These are phyloP conservation scores for Drosophila stalkeri DNA, from an alignment of 2,888 invertebrate genomes.

Conservation along the genomic window DNA sequence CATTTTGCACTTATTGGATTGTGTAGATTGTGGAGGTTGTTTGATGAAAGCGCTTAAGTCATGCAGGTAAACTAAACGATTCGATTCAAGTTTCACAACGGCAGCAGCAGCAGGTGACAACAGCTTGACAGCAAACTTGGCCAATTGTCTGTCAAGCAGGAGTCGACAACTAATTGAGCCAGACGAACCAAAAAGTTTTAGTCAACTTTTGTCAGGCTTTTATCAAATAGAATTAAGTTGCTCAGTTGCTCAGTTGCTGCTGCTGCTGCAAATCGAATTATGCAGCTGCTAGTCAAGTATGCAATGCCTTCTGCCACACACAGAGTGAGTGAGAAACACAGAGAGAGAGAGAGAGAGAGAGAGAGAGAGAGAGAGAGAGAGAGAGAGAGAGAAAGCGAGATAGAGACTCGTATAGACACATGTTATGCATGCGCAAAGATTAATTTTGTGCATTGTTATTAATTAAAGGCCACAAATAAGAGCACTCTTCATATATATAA, in stretches of 20 bases:
- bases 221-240: slow-evolving; percentile 49
- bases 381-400: background rate
- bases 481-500: background rate
- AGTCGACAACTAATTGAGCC: slow-evolving; percentile 51
- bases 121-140: slow-evolving; percentile 42
- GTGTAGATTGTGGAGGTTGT: slow-evolving; percentile 1
- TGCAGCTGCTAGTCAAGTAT: slow-evolving; percentile 42
- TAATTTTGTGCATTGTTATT: slow-evolving; percentile 32
- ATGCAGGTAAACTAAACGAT: slow-evolving; percentile 34
- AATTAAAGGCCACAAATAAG: slow-evolving; percentile 18
- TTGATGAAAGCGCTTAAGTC: slow-evolving; percentile 29
- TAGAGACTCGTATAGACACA: background rate
- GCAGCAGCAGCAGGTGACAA: slow-evolving; percentile 14
- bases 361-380: background rate
- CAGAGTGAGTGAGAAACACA: too few relatives aligned
- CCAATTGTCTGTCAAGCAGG: slow-evolving; percentile 46
- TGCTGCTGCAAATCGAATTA: slow-evolving; percentile 59
- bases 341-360: background rate
- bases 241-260: slow-evolving; percentile 5
- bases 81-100: slow-evolving; percentile 7
- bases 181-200: slow-evolving; percentile 33
- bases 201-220: slow-evolving; percentile 48
- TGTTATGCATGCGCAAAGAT: slow-evolving; percentile 27
- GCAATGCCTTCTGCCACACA: slow-evolving; percentile 33
- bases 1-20: slow-evolving; percentile 10